phyloP scores from a whole-genome alignment of 2,113 vertebrate genomes.

The Puffinus mauretanicus region DNA sequence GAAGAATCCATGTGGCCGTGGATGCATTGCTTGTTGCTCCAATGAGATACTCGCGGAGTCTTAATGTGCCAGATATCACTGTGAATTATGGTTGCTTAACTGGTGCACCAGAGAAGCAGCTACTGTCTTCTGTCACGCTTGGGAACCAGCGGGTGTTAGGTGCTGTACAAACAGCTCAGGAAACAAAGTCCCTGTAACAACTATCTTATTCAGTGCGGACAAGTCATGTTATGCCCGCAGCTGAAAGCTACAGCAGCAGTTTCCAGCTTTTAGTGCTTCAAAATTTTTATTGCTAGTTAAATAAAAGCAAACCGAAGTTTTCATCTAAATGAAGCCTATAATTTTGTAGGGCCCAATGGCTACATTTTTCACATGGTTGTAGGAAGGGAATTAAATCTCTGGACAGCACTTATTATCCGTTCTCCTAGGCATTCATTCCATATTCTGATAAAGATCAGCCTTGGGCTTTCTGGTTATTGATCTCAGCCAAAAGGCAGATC shows the following conservation, averaged over 20 bases:
- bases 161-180: not conserved
- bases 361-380: constrained; percentile 27
- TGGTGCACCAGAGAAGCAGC: not conserved
- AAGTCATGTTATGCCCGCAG: not conserved
- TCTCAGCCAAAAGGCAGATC: constrained; percentile 22
- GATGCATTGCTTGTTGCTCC: not conserved
- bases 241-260: not conserved
- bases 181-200: not conserved
- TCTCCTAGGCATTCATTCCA: constrained; percentile 21
- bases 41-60: not conserved
- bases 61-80: not conserved
- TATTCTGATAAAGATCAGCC: constrained; percentile 49
- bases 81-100: not conserved
- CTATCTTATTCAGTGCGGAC: not conserved
- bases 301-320: constrained; percentile 35
- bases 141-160: not conserved
- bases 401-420: constrained; percentile 29
- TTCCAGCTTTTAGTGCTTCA: not conserved
- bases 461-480: constrained; percentile 50
- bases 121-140: not conserved
- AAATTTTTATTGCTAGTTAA: constrained; percentile 43
- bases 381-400: constrained; percentile 34
- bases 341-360: constrained; percentile 6
- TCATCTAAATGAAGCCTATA: constrained; percentile 33
- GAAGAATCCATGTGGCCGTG: fast-evolving